phyloP scores from a whole-genome alignment of 2,888 invertebrate genomes.

The Pristionchus arcanus region DNA sequence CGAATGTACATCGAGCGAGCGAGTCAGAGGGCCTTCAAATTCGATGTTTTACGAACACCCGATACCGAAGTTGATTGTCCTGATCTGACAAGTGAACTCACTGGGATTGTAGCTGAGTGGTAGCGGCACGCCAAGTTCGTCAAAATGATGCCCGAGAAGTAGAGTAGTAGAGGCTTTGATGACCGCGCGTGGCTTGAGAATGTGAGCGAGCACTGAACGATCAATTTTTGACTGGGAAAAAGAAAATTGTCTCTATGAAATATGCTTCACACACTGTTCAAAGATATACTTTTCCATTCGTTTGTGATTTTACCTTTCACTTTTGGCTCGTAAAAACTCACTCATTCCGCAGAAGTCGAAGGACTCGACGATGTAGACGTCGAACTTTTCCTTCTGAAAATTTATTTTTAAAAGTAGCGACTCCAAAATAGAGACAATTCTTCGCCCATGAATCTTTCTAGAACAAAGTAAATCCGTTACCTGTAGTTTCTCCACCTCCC shows the following conservation, averaged over 20 bases:
- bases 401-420: too few relatives aligned
- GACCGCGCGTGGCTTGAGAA: neutral
- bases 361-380: constrained; percentile 59
- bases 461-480: neutral
- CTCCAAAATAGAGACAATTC: too few relatives aligned
- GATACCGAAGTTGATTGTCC: too few relatives aligned
- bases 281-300: too few relatives aligned
- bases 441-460: neutral
- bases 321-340: constrained; percentile 9
- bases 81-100: too few relatives aligned
- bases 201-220: neutral
- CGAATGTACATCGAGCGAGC: constrained; percentile 12
- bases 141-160: neutral
- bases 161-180: neutral
- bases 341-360: constrained; percentile 60
- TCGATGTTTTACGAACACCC: too few relatives aligned
- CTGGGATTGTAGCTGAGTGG: constrained; percentile 39
- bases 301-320: too few relatives aligned
- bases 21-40: neutral
- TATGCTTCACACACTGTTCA: too few relatives aligned
- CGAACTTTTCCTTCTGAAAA: constrained; percentile 52
- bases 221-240: too few relatives aligned
- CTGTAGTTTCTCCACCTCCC: neutral
- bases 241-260: too few relatives aligned
- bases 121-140: constrained; percentile 8